These are phyloP conservation scores for Vireo altiloquus DNA, from an alignment of 2,113 vertebrate species.

Conservation along the genomic window DNA sequence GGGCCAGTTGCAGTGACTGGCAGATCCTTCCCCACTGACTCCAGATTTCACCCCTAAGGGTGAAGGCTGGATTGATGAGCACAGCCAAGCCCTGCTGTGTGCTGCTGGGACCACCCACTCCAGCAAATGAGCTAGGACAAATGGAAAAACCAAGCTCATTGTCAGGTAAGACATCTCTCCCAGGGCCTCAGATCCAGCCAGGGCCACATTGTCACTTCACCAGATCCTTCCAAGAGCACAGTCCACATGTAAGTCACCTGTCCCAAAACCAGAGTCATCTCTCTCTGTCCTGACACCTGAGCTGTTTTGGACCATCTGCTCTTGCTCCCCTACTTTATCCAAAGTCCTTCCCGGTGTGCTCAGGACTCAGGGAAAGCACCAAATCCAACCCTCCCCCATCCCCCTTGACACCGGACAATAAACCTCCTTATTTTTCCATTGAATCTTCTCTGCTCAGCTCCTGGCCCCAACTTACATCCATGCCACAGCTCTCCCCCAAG, in stretches of 20 bases:
- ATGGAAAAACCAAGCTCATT: neutral
- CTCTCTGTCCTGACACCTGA: neutral
- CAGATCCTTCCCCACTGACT: neutral
- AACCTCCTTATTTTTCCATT: neutral
- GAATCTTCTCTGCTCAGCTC: neutral
- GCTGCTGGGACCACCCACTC: neutral
- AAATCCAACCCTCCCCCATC: neutral
- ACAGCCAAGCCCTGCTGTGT: neutral
- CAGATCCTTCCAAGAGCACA: neutral
- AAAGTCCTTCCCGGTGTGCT: neutral
- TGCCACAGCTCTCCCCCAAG: neutral
- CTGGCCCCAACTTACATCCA: neutral
- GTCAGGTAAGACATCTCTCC: neutral
- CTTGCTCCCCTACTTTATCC: neutral
- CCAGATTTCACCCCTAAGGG: neutral
- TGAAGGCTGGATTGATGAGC: neutral
- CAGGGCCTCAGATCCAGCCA: neutral
- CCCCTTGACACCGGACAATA: neutral
- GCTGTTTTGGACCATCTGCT: rapidly evolving
- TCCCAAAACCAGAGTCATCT: neutral
- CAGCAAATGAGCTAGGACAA: neutral
- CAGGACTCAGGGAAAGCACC: neutral
- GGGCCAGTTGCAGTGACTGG: neutral
- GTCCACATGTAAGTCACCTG: neutral
- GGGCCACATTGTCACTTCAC: rapidly evolving